Evolutionary conservation across 2,888 invertebrate species (phyloP).

Genomic region (Bombylius discolor): DNA sequence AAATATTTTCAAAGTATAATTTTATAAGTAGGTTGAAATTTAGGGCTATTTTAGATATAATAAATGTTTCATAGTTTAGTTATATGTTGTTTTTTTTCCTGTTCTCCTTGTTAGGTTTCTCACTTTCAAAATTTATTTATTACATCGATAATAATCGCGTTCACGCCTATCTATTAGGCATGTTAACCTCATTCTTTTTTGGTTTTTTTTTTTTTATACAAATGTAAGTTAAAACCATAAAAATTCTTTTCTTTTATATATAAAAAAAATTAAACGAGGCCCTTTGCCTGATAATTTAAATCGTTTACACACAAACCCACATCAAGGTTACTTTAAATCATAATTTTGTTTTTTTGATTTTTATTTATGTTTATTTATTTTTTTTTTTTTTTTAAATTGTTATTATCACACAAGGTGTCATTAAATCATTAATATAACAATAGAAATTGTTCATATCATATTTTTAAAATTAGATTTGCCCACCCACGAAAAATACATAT

Average conservation of each 20-base stretch:
- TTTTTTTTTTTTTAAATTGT: background rate
- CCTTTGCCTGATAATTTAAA: too few species aligned
- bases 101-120: too few species aligned
- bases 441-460: background rate
- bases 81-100: background rate
- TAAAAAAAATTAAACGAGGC: too few species aligned
- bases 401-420: background rate
- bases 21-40: too few species aligned
- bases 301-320: background rate
- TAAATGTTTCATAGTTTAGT: too few species aligned
- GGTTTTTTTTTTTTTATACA: too few species aligned
- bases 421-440: background rate
- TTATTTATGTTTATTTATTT: background rate
- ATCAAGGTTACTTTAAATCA: background rate
- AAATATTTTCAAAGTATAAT: too few species aligned
- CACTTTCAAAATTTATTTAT: background rate
- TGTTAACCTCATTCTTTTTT: background rate
- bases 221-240: too few species aligned
- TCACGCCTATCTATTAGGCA: background rate
- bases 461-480: background rate
- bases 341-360: background rate
- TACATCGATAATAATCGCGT: background rate
- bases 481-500: background rate
- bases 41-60: too few species aligned
- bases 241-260: background rate